These are phyloP conservation scores for Furcifer pardalis DNA, from an alignment of 2,797 vertebrate species.

Conservation along the genomic window DNA sequence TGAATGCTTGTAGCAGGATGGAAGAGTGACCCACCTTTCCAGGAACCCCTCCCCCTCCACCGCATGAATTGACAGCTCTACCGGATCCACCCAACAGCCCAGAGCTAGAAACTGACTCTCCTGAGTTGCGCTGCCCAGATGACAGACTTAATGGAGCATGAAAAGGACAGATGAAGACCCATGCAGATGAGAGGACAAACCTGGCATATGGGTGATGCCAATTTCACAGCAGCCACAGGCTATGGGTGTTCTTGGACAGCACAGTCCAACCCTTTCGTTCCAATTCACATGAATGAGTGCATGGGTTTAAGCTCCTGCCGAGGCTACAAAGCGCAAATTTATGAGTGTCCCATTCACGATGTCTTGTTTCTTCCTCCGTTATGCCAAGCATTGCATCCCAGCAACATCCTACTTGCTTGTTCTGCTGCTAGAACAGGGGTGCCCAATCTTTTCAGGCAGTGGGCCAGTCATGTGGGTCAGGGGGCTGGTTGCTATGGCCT, in stretches of 20 bases:
- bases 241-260: not conserved
- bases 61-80: not conserved
- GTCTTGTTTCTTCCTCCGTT: not conserved
- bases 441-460: no score
- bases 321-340: not conserved
- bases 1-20: not conserved
- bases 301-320: not conserved
- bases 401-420: not conserved
- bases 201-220: not conserved
- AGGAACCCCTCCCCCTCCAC: no score
- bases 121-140: not conserved
- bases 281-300: no score
- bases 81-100: not conserved
- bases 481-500: no score
- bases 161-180: not conserved
- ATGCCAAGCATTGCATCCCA: not conserved
- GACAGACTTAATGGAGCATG: not conserved
- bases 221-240: not conserved
- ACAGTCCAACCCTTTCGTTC: not conserved
- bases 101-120: not conserved
- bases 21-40: not conserved
- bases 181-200: not conserved
- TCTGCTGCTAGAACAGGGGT: not conserved
- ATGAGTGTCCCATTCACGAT: not conserved
- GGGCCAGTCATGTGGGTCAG: no score